These are phyloP conservation scores for Microplitis mediator DNA, from an alignment of 1,140 invertebrate genomes.

Conservation along the genomic window DNA sequence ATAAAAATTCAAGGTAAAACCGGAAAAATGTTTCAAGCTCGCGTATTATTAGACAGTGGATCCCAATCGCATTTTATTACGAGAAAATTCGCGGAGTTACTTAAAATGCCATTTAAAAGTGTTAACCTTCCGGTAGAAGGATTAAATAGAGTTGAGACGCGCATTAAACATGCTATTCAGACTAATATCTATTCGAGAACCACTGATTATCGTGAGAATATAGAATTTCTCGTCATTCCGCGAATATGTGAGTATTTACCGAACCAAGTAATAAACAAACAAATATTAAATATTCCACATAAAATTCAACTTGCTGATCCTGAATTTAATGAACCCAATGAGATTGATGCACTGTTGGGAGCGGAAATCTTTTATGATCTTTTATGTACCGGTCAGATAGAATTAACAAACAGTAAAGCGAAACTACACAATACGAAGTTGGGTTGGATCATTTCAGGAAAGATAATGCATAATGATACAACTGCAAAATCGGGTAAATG, in stretches of 20 bases:
- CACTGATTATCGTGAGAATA: background rate
- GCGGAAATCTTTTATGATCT: background rate
- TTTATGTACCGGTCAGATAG: background rate
- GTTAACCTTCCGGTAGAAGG: background rate
- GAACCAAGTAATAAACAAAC: background rate
- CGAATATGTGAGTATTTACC: background rate
- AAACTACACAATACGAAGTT: slow-evolving; percentile 30
- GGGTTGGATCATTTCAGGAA: slow-evolving; percentile 27
- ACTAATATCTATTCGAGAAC: background rate
- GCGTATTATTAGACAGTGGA: background rate
- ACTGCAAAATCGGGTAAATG: background rate
- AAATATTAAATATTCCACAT: background rate
- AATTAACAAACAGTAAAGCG: background rate
- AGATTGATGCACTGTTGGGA: background rate
- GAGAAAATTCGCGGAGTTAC: background rate
- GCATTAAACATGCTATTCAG: background rate
- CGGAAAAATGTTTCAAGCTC: background rate
- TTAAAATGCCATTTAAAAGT: background rate
- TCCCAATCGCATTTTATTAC: background rate
- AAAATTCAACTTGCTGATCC: background rate
- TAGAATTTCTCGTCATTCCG: background rate
- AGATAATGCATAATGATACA: background rate
- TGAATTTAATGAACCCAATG: background rate
- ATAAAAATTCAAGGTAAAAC: background rate
- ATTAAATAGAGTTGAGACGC: background rate